phyloP scores from a whole-genome alignment of 64 coral and sea anemone genomes.

The Montipora foliosa region DNA sequence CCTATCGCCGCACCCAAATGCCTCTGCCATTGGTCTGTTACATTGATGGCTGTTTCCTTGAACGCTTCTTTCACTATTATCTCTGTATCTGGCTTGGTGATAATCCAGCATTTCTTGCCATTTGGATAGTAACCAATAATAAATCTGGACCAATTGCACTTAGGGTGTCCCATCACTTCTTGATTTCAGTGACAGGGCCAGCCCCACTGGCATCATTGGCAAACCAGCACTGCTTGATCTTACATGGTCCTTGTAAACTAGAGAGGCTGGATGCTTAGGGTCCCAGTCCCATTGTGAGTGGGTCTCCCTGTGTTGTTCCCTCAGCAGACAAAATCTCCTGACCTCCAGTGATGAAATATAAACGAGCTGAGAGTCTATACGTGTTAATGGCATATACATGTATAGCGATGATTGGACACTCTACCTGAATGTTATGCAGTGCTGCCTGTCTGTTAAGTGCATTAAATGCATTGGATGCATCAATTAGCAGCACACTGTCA shows the following conservation, averaged over 20 bases:
- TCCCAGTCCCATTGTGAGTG: too few relatives aligned
- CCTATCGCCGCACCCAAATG: too few relatives aligned
- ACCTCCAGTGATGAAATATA: conserved; percentile 48
- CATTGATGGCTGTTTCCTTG: too few relatives aligned
- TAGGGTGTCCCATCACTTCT: neutral
- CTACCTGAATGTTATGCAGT: conserved; percentile 42
- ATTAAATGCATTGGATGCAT: conserved; percentile 42
- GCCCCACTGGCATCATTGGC: too few relatives aligned
- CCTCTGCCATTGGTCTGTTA: too few relatives aligned
- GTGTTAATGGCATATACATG: conserved; percentile 32
- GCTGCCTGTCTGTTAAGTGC: conserved; percentile 37
- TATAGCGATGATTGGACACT: conserved; percentile 49
- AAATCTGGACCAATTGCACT: neutral
- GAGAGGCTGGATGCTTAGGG: too few relatives aligned
- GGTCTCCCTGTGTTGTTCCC: conserved; percentile 42
- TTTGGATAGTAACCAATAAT: neutral
- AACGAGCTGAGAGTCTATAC: conserved; percentile 38
- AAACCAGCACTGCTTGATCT: too few relatives aligned
- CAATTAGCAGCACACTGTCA: conserved; percentile 49
- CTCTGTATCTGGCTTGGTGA: neutral
- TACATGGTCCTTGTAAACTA: too few relatives aligned
- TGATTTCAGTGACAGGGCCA: too few relatives aligned
- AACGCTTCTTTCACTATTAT: too few relatives aligned
- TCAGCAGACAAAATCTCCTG: conserved; percentile 56
- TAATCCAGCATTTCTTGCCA: neutral